These are phyloP conservation scores for Calephelis virginiensis DNA, from an alignment of 1,140 invertebrate genomes.

Conservation along the genomic window DNA sequence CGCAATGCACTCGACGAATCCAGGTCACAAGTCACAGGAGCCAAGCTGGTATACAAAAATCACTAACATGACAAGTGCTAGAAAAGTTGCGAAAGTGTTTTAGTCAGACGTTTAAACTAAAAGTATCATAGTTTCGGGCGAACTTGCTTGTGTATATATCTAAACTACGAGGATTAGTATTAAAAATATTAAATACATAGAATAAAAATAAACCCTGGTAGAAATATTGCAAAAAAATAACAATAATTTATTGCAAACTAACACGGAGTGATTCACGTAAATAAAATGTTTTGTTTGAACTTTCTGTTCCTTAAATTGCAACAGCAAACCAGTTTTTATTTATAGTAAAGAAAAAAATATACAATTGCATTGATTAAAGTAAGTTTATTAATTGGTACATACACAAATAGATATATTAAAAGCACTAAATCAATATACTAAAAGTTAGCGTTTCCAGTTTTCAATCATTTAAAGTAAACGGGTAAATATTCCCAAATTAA, in stretches of 20 bases:
- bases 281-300: too few species aligned
- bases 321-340: too few species aligned
- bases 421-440: too few species aligned
- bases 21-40: constrained; percentile 46
- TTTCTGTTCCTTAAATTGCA: too few species aligned
- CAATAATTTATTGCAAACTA: not conserved
- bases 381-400: too few species aligned
- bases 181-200: not conserved
- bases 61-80: constrained; percentile 53
- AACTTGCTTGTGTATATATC: constrained; percentile 28
- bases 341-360: too few species aligned
- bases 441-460: too few species aligned
- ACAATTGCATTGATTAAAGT: too few species aligned
- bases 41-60: constrained; percentile 44
- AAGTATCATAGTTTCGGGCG: constrained; percentile 18
- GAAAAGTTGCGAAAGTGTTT: constrained; percentile 38
- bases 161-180: constrained; percentile 16
- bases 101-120: constrained; percentile 27
- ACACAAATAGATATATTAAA: too few species aligned
- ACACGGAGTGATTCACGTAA: not conserved
- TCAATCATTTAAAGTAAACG: too few species aligned
- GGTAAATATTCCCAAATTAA: too few species aligned
- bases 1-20: constrained; percentile 25
- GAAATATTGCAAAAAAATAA: not conserved
- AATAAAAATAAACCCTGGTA: not conserved